phyloP scores from a whole-genome alignment of 2,113 vertebrate species.

The Cebidichthys violaceus region DNA sequence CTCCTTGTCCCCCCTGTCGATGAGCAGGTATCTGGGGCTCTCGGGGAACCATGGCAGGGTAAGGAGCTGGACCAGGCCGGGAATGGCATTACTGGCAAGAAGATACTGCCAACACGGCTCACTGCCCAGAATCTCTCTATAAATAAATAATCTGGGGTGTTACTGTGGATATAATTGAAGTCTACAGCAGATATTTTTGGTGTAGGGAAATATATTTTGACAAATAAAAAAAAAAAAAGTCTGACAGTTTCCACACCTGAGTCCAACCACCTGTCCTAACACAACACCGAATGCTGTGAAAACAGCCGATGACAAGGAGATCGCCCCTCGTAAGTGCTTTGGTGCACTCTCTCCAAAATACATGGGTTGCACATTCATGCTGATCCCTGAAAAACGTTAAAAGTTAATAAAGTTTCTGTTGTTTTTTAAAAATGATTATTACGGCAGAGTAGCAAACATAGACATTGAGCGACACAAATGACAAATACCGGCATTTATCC shows the following conservation, averaged over 20 bases:
- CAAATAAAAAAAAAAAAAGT: neutral
- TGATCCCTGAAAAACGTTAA: constrained; percentile 86
- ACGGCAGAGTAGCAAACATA: neutral
- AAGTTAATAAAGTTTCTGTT: neutral
- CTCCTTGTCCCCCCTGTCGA: constrained; percentile 88
- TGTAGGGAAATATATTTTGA: neutral
- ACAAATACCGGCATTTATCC: constrained; percentile 89
- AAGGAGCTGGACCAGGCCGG: constrained; percentile 88
- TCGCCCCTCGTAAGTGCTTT: constrained; percentile 87
- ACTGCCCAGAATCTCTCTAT: constrained; percentile 89
- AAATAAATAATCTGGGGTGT: constrained; percentile 45
- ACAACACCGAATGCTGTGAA: constrained; percentile 90
- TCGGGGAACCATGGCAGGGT: constrained; percentile 92
- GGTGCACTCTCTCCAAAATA: constrained; percentile 93
- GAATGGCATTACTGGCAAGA: constrained; percentile 89
- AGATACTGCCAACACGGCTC: constrained; percentile 89
- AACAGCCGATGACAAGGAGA: constrained; percentile 88
- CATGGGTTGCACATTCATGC: constrained; percentile 96
- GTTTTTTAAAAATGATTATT: neutral
- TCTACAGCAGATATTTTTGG: neutral
- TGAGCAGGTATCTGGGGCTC: constrained; percentile 92
- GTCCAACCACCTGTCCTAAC: constrained; percentile 89
- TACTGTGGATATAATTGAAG: constrained; percentile 4
- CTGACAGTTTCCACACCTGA: constrained; percentile 80
- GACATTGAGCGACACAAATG: neutral